A percentile compares a stretch with the other conserved stretches of the same genome.
phyloP scores from a whole-genome alignment of 1,140 invertebrate genomes.

The Orius laevigatus region DNA sequence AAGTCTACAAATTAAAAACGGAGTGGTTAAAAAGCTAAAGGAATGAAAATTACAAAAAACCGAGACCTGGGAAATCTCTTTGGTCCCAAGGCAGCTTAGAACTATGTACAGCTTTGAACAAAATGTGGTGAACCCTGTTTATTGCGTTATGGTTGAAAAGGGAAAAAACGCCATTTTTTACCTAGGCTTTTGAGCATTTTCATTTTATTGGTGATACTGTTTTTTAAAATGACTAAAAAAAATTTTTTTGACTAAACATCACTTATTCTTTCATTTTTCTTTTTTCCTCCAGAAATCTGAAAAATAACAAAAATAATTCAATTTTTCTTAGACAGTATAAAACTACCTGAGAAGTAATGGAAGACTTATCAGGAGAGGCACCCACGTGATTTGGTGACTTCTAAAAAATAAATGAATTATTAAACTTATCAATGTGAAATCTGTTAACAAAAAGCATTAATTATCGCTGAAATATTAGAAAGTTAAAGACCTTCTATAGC shows the following conservation, averaged over 20 bases:
- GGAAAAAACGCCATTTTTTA: no score
- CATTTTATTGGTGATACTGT: no score
- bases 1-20: no score
- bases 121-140: no score
- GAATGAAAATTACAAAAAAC: no score
- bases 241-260: not conserved
- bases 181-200: no score
- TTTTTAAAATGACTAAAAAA: no score
- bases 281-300: slow-evolving; percentile 7
- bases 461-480: not conserved
- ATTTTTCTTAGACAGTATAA: not conserved
- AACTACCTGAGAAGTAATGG: slow-evolving; percentile 8
- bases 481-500: not conserved
- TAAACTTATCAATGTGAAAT: not conserved
- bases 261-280: slow-evolving; percentile 4
- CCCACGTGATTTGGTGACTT: slow-evolving; percentile 16
- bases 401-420: slow-evolving; percentile 1
- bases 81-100: no score
- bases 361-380: slow-evolving; percentile 15
- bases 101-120: no score
- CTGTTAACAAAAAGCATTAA: not conserved
- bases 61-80: no score
- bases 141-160: no score
- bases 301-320: not conserved
- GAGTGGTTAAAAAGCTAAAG: no score